Evolutionary conservation across 2,797 vertebrate species (phyloP), one percentile per base, ranked within the genome.

Genomic region (Anguilla anguilla): DNA sequence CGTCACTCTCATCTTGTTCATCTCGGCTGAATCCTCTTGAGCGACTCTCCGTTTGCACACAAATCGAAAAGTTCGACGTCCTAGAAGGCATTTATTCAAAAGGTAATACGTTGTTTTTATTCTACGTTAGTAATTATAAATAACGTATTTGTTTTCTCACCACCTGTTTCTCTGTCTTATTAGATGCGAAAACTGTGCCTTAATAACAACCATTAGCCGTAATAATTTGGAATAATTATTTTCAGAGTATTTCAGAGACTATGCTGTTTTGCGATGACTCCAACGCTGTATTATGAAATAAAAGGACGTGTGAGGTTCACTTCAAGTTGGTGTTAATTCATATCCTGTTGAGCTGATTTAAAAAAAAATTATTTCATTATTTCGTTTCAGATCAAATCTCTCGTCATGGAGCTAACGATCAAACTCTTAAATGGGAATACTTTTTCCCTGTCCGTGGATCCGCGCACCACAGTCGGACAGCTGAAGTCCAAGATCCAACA

Each of bases 331-430:
- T 61, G 59, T 22, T 61, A 17, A 61, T 61, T 61, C 61, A n/a
- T n/a, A 67, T 67, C 22, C 61, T 67, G 61, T 67, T 22, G 22
- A 1, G 55, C 55, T 57, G 10, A 67, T 67, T 67, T 25, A n/a
- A n/a, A n/a, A n/a, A n/a, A n/a, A n/a, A n/a, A n/a, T 22, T 39
- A 22, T 79, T 19, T 19, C 13, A 17, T 15, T 83, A 28, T 83
- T 53, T 55, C 17, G 28, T 51, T 83, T 55, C 82, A 55, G 82
- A 28, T 83, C 83, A 84, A 19, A 6, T 35, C 3, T 57, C 7
- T 59, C 15, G 28, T 72, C 57, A 96, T 96, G 95, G 89, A 95
- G 0, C 39, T 96, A 2, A 86, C 0, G 0, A 87, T 96, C 6
- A 89, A 2, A 0, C 91, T 89, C 88, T 2, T 96, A 69, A 0